Evolutionary conservation across 2,797 vertebrate species (phyloP).

Genomic region (Gymnocypris eckloni): DNA sequence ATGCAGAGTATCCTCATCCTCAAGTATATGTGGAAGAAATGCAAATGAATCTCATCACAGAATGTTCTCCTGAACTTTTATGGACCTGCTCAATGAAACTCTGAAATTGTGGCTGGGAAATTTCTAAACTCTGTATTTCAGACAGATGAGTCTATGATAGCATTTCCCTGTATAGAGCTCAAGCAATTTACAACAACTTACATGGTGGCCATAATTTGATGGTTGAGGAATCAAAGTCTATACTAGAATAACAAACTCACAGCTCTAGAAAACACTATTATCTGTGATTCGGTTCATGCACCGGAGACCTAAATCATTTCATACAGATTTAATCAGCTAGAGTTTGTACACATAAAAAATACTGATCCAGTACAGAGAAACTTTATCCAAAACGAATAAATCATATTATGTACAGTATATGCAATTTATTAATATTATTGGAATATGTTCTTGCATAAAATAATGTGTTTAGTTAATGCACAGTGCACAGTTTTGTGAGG

Average conservation of each 20-base stretch:
- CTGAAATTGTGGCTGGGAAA: background rate
- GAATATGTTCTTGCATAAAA: background rate
- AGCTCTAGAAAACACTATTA: background rate
- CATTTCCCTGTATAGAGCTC: background rate
- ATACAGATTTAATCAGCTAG: background rate
- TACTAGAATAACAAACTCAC: background rate
- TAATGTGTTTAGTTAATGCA: background rate
- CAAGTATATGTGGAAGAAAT: conserved; percentile 34
- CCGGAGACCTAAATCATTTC: background rate
- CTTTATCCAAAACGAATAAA: background rate
- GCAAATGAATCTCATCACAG: conserved; percentile 34
- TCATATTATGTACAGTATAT: background rate
- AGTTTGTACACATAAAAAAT: conserved; percentile 4
- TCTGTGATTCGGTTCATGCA: background rate
- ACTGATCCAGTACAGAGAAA: background rate
- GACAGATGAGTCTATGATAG: background rate
- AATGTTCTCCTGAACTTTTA: conserved; percentile 51
- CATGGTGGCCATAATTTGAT: conserved; percentile 15
- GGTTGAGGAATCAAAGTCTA: conserved; percentile 15
- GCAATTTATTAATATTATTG: background rate
- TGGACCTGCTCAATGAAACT: background rate
- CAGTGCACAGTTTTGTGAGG: background rate
- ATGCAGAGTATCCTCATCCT: conserved; percentile 8
- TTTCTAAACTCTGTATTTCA: background rate
- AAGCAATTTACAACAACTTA: conserved; percentile 5